Conservation (phyloP, 2,888 invertebrate genomes). For the Pristionchus fissidentatus region DNA sequence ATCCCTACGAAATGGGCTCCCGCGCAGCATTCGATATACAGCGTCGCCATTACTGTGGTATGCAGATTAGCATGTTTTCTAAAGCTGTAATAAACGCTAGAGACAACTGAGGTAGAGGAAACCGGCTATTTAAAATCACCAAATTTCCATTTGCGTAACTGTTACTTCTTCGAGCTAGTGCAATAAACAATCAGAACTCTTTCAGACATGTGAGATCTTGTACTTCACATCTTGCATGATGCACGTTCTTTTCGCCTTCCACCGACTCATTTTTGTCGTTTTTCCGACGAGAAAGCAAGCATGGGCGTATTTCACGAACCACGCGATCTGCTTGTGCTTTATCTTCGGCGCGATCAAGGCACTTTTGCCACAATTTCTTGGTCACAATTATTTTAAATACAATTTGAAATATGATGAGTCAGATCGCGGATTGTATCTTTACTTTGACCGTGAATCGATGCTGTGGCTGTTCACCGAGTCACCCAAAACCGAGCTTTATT, state of each 20-base stretch:
- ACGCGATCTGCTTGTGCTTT: not conserved
- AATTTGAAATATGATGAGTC: too few species aligned
- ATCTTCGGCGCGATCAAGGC: not conserved
- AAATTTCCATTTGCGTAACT: too few species aligned
- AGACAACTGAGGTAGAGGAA: too few species aligned
- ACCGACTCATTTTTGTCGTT: not conserved
- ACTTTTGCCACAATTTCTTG: not conserved
- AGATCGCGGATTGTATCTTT: not conserved
- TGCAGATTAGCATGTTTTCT: not conserved
- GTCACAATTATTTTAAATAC: not conserved
- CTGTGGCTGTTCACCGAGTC: slow-evolving; percentile 12
- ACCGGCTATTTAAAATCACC: too few species aligned
- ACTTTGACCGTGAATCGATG: not conserved
- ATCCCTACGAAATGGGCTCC: not conserved
- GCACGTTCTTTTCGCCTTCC: slow-evolving; percentile 20
- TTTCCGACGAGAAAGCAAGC: not conserved
- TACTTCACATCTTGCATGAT: not conserved
- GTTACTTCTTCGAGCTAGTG: too few species aligned
- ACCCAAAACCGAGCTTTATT: not conserved
- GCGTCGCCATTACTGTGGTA: not conserved
- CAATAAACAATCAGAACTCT: too few species aligned
- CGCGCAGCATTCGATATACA: not conserved
- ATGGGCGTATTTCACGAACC: not conserved
- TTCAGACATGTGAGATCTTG: not conserved
- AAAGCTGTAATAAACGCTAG: too few species aligned